These are phyloP conservation scores for Hemiprocne comata DNA, from an alignment of 2,113 vertebrate genomes.

Conservation along the genomic window DNA sequence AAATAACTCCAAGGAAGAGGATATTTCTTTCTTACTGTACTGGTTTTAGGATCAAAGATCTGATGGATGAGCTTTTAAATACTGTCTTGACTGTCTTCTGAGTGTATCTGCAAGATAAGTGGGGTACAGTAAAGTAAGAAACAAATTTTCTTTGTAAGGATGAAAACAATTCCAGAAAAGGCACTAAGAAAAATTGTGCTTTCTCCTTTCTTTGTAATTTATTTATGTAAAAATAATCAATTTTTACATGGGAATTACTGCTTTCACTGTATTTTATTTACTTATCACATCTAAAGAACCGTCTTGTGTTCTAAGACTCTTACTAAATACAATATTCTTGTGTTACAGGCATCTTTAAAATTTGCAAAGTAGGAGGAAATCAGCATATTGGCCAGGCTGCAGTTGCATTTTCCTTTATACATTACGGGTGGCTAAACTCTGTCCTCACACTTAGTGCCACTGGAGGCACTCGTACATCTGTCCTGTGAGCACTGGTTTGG, in stretches of 20 bases:
- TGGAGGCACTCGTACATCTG: neutral
- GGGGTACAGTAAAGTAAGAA: neutral
- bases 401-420: neutral
- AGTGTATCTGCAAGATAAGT: neutral
- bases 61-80: slow-evolving; percentile 6
- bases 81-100: neutral
- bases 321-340: neutral
- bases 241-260: neutral
- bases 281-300: neutral
- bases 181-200: neutral
- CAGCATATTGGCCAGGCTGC: neutral
- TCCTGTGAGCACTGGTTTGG: neutral
- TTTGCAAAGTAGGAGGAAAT: neutral
- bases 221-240: neutral
- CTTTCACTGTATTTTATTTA: neutral
- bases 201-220: neutral
- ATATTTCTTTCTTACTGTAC: neutral
- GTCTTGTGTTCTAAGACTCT: neutral
- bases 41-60: neutral
- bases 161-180: neutral
- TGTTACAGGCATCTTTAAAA: neutral
- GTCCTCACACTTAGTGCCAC: neutral
- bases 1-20: neutral
- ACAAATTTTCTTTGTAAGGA: neutral
- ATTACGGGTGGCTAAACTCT: neutral